A percentile compares a stretch with the other conserved stretches of the same genome.
Conservation (phyloP, 2,888 invertebrate species). For the Chrysolina americana region DNA sequence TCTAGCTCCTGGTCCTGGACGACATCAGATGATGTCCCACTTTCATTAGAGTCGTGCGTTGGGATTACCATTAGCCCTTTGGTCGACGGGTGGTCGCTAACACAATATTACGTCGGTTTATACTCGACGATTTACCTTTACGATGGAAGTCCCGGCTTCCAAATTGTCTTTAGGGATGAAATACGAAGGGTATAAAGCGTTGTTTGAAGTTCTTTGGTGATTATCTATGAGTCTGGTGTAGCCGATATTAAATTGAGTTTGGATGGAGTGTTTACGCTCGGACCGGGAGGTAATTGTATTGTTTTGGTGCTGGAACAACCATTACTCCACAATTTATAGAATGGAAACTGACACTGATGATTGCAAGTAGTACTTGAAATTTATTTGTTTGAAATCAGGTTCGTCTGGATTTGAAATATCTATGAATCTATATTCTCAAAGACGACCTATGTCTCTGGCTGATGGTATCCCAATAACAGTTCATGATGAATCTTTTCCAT, state of each 20-base stretch:
- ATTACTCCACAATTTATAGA: neutral
- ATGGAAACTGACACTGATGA: neutral
- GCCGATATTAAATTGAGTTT: slow-evolving; percentile 17
- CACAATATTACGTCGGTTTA: slow-evolving; percentile 21
- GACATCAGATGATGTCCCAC: slow-evolving; percentile 27
- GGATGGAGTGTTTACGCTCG: neutral
- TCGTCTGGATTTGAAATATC: too few species aligned
- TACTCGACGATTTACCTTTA: slow-evolving; percentile 21
- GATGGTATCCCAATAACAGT: too few species aligned
- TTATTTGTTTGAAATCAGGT: neutral
- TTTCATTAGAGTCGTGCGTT: slow-evolving; percentile 28
- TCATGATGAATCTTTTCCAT: too few species aligned
- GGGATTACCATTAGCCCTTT: slow-evolving; percentile 17
- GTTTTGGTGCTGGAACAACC: neutral
- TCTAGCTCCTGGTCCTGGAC: neutral
- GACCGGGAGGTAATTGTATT: slow-evolving; percentile 2
- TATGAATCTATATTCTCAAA: too few species aligned
- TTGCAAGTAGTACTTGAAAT: neutral
- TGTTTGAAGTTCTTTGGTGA: slow-evolving; percentile 20
- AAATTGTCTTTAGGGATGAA: slow-evolving; percentile 23
- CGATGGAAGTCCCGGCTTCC: slow-evolving; percentile 6
- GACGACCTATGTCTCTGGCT: too few species aligned
- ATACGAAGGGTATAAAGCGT: slow-evolving; percentile 7
- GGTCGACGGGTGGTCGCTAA: slow-evolving; percentile 13
- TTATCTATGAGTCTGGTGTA: slow-evolving; percentile 9